Conservation (phyloP, 1,140 invertebrate species). For the Pissodes strobi region DNA sequence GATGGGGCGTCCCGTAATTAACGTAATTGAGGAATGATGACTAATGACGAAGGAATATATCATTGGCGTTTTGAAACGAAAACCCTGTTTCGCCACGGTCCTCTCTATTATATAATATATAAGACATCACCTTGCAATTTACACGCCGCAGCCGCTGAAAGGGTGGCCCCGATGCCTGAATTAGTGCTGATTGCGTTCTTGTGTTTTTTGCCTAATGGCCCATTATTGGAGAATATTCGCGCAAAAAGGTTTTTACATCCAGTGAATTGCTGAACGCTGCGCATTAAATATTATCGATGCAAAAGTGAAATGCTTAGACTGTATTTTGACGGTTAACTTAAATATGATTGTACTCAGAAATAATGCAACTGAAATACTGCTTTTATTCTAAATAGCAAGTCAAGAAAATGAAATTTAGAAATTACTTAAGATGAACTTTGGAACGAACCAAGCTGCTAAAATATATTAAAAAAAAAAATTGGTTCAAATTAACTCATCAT, state of each 20-base stretch:
- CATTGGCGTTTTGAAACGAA: constrained; percentile 47
- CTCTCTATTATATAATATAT: constrained; percentile 43
- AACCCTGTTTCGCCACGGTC: constrained; percentile 39
- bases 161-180: constrained; percentile 31
- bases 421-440: too few species aligned
- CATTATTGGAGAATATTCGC: constrained; percentile 28
- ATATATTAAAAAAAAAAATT: too few species aligned
- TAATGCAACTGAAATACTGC: too few species aligned
- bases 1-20: constrained; percentile 33
- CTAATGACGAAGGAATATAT: constrained; percentile 49
- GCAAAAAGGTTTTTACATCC: constrained; percentile 10
- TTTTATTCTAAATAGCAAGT: too few species aligned
- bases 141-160: constrained; percentile 21
- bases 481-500: too few species aligned
- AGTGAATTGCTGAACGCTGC: background rate
- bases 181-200: constrained; percentile 35
- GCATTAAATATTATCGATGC: background rate
- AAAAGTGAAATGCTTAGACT: background rate
- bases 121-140: constrained; percentile 41
- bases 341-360: background rate
- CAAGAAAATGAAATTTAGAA: too few species aligned
- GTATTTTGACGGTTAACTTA: too few species aligned
- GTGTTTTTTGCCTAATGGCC: constrained; percentile 36
- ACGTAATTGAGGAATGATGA: constrained; percentile 46
- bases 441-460: too few species aligned